Percentiles rank a stretch among this genome's conserved stretches.
These are phyloP conservation scores for Apocrypta bakeri DNA, from an alignment of 1,140 invertebrate genomes.

Conservation along the genomic window DNA sequence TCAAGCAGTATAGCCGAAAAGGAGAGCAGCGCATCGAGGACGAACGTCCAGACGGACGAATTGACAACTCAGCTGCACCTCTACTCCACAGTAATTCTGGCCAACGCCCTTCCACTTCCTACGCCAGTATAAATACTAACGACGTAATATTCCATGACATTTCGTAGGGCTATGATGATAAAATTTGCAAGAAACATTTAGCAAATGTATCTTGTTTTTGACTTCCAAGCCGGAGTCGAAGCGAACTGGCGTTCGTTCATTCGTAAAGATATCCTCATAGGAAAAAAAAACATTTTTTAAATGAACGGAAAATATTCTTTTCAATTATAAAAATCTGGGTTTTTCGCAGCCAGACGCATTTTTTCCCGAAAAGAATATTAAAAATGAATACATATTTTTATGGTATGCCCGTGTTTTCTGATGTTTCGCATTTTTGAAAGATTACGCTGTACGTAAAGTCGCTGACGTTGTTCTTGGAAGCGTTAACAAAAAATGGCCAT, in stretches of 20 bases:
- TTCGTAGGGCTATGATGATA: constrained; percentile 19
- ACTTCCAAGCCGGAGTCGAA: constrained; percentile 18
- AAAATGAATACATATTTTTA: constrained; percentile 43
- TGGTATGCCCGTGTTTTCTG: constrained; percentile 18
- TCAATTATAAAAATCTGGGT: constrained; percentile 9
- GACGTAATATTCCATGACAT: constrained; percentile 51
- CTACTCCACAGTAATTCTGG: constrained; percentile 66
- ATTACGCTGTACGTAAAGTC: constrained; percentile 12
- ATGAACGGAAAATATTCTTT: constrained; percentile 36
- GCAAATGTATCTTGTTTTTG: constrained; percentile 9
- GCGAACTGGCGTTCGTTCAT: constrained; percentile 17
- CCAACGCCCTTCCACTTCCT: constrained; percentile 70
- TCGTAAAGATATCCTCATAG: constrained; percentile 28
- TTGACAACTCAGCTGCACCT: constrained; percentile 64
- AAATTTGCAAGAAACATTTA: not conserved
- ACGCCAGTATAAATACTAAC: constrained; percentile 69
- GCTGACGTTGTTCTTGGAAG: constrained; percentile 24
- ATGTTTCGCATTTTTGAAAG: constrained; percentile 29
- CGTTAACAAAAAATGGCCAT: constrained; percentile 15
- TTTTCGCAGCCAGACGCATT: constrained; percentile 16
- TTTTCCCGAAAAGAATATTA: constrained; percentile 29
- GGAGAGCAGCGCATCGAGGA: constrained; percentile 33
- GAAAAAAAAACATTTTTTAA: constrained; percentile 14
- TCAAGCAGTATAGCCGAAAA: constrained; percentile 53
- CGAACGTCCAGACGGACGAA: constrained; percentile 35